Conservation (phyloP, 1,140 invertebrate species). For the Triops cancriformis region DNA sequence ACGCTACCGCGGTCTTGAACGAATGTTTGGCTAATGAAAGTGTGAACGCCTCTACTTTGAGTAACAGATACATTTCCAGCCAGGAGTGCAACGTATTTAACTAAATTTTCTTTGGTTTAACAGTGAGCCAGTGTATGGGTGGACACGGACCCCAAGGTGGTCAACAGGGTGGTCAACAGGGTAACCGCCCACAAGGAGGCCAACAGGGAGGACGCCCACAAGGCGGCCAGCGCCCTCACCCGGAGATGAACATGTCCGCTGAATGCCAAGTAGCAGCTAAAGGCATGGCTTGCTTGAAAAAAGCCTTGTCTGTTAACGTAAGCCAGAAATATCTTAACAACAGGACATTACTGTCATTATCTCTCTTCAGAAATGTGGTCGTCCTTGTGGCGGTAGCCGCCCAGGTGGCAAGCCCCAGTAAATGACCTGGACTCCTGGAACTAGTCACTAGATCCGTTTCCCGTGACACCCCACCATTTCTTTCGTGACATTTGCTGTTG, state of each 20-base stretch:
- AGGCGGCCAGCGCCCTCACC: background rate
- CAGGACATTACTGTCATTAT: background rate
- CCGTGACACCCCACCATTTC: background rate
- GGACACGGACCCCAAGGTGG: background rate
- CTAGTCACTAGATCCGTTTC: background rate
- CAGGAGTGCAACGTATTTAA: background rate
- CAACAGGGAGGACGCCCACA: background rate
- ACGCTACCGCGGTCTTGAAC: background rate
- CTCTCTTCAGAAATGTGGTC: background rate
- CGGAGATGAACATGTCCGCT: background rate
- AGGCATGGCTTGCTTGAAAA: background rate
- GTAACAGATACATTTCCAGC: background rate
- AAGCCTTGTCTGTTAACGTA: background rate
- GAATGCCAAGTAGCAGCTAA: background rate
- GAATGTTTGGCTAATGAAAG: background rate
- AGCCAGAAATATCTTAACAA: background rate
- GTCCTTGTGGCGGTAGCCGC: background rate
- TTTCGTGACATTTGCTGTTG: background rate
- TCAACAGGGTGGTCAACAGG: background rate
- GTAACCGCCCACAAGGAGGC: background rate
- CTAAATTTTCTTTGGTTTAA: background rate
- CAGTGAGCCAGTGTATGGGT: slow-evolving; percentile 4
- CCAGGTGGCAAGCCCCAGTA: background rate
- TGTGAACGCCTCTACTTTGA: background rate
- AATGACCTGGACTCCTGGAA: background rate